Evolutionary conservation across 1,140 invertebrate species (phyloP).

Genomic region (Leptinotarsa texana): DNA sequence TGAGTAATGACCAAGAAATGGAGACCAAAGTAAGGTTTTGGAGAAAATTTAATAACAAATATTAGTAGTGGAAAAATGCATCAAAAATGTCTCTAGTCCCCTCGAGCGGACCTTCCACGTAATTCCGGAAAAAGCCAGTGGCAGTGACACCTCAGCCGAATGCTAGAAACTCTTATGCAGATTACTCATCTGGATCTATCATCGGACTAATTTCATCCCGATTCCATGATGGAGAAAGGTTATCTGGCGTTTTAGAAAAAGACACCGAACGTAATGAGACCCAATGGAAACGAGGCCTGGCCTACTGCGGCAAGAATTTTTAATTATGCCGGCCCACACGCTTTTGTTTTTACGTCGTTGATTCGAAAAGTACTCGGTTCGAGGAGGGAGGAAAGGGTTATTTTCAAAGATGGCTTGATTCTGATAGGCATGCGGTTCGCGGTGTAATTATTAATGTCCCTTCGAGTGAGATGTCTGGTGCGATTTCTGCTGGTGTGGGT

Average conservation of each 20-base stretch:
- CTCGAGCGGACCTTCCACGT: too few species aligned
- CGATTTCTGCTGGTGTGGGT: neutral
- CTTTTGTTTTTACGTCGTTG: conserved; percentile 51
- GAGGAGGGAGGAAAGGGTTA: conserved; percentile 20
- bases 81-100: too few species aligned
- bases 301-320: conserved; percentile 47
- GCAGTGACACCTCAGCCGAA: neutral
- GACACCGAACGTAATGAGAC: conserved; percentile 24
- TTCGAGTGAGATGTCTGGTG: neutral
- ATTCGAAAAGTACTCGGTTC: conserved; percentile 42
- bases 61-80: too few species aligned
- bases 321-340: conserved; percentile 53
- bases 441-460: neutral
- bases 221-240: neutral
- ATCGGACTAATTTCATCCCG: conserved; percentile 10
- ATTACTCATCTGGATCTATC: conserved; percentile 7
- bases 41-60: too few species aligned
- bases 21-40: too few species aligned
- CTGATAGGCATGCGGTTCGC: conserved; percentile 24
- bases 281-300: conserved; percentile 27
- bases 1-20: too few species aligned
- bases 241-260: conserved; percentile 19
- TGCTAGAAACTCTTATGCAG: neutral
- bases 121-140: neutral
- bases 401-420: conserved; percentile 29